These are phyloP conservation scores for Nomada fabriciana DNA, from an alignment of 2,888 invertebrate genomes.

Conservation along the genomic window DNA sequence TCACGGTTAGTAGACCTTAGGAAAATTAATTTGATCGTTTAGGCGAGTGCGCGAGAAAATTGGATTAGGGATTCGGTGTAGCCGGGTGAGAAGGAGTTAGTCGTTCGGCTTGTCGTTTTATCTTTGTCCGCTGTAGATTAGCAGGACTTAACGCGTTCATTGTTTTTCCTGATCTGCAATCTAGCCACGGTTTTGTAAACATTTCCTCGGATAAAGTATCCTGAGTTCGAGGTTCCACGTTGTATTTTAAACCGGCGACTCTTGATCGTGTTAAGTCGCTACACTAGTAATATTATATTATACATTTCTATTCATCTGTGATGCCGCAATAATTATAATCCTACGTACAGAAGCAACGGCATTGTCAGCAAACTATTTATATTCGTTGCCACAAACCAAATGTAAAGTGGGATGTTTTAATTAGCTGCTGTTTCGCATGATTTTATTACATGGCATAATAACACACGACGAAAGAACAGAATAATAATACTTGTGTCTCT, in stretches of 20 bases:
- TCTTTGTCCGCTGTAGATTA: slow-evolving; percentile 62
- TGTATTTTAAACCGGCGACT: background rate
- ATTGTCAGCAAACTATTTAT: slow-evolving; percentile 1
- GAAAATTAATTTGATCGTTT: slow-evolving; percentile 65
- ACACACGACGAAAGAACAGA: background rate
- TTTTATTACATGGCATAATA: slow-evolving; percentile 21
- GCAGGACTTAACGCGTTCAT: slow-evolving; percentile 66
- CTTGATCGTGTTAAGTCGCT: no score
- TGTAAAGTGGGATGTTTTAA: slow-evolving; percentile 22
- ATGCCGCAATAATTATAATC: background rate
- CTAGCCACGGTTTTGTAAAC: slow-evolving; percentile 46
- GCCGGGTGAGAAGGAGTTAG: slow-evolving; percentile 44
- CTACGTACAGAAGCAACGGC: background rate
- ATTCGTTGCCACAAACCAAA: background rate
- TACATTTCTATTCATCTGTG: background rate
- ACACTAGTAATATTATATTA: background rate
- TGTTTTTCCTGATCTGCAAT: slow-evolving; percentile 67
- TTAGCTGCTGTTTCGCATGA: slow-evolving; percentile 28
- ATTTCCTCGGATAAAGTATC: slow-evolving; percentile 34
- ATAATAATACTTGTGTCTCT: slow-evolving; percentile 30
- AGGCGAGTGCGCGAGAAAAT: slow-evolving; percentile 58
- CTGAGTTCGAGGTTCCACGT: no score
- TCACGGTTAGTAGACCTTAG: slow-evolving; percentile 51
- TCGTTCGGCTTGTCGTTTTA: slow-evolving; percentile 62
- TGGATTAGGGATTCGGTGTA: slow-evolving; percentile 61